Evolutionary conservation across 2,113 vertebrate genomes (phyloP), one percentile per base, ranked within the genome.

Genomic region (Urocolius indicus): DNA sequence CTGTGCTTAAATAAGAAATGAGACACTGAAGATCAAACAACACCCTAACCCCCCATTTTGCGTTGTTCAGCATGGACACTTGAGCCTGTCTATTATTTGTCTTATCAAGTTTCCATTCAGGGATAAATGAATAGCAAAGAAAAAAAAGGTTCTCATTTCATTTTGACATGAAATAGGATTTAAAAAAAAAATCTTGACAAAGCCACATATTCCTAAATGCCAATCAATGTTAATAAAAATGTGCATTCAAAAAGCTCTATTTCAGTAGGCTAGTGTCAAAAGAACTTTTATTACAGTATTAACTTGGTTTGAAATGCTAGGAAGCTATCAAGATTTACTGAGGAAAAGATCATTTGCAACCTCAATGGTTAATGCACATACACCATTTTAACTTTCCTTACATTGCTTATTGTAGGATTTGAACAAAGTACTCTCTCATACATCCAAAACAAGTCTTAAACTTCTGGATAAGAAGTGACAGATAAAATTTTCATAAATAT

Each of bases 311-410:
- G 30, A 87, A 93, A 69, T 46, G 79, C 74, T 61, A 85, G 66
- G 78, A 85, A 76, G 62, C 48, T 49, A 85, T 12, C 34, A 73
- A 90, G 49, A 91, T 65, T 87, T 68, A 75, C 38, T 46, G 36
- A 54, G 48, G 46, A 84, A 89, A 84, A 32, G 17, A 54, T 89
- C 52, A 94, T 84, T 84, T 96, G 78, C 77, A 89, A 81, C 30
- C 55, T 71, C 3, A 7, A 51, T 4, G 75, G 74, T 71, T 59
- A 89, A 67, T 30, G 52, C 22, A 51, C 30, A 16, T 29, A 75
- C 32, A 63, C 15, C 51, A 29, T 65, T 62, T 54, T 89, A 78
- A 61, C n/a, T 20, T 59, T 81, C 45, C 87, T 93, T 82, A 49
- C 14, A 61, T 23, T 49, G 55, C 49, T 94, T 76, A 51, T 65